Conservation (phyloP, 2,888 invertebrate species). For the Stenotaenia linearis region DNA sequence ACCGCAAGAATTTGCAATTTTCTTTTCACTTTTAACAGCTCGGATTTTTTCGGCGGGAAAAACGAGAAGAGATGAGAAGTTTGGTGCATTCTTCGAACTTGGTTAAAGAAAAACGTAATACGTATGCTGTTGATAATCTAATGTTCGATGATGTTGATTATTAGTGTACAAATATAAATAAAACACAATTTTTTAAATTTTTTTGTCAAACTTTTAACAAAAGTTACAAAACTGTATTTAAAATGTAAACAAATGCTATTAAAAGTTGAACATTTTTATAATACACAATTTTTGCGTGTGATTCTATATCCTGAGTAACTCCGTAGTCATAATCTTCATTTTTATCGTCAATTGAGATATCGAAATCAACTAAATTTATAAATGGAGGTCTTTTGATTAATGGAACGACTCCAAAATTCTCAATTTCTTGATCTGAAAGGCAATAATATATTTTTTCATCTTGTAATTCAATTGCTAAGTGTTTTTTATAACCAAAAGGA, state of each 20-base stretch:
- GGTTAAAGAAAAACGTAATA: not conserved
- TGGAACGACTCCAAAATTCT: not conserved
- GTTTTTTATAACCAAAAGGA: not conserved
- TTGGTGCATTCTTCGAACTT: not conserved
- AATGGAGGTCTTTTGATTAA: not conserved
- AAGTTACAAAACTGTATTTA: too few relatives aligned
- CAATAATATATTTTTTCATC: not conserved
- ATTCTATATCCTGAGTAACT: too few relatives aligned
- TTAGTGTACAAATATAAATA: not conserved
- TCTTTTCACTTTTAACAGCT: not conserved
- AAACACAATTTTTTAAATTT: too few relatives aligned
- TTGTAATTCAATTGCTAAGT: not conserved
- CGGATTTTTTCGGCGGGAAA: not conserved
- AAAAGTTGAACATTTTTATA: too few relatives aligned
- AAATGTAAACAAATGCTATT: too few relatives aligned
- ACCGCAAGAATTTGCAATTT: too few relatives aligned
- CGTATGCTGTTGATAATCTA: not conserved
- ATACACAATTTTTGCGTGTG: too few relatives aligned
- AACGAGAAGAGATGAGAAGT: not conserved
- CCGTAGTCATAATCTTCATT: too few relatives aligned
- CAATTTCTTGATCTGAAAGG: not conserved
- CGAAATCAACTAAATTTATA: not conserved
- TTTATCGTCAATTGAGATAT: too few relatives aligned
- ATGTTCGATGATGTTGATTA: not conserved
- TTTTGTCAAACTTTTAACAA: too few relatives aligned